Percentiles rank a stretch among this genome's conserved stretches.
Conservation (phyloP, 2,797 vertebrate genomes). For the Spondyliosoma cantharus region DNA sequence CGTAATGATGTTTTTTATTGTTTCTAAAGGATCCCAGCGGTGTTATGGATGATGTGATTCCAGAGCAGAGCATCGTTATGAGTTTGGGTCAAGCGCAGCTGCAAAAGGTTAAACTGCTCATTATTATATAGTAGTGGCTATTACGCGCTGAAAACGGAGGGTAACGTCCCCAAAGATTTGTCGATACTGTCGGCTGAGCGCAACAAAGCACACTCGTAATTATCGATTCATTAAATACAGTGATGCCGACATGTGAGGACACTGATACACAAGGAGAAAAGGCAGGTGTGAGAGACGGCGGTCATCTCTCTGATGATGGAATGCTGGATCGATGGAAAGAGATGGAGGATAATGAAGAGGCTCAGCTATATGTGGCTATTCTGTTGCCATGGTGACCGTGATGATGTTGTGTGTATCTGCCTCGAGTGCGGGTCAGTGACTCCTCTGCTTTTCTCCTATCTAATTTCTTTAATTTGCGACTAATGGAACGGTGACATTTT, state of each 20-base stretch:
- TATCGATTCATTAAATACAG: neutral
- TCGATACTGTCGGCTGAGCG: neutral
- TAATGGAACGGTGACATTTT: neutral
- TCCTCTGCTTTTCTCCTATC: neutral
- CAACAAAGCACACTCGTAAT: neutral
- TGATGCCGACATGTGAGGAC: neutral
- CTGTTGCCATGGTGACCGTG: slow-evolving; percentile 65
- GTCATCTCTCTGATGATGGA: slow-evolving; percentile 14
- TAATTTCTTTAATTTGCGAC: neutral
- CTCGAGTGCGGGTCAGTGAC: slow-evolving; percentile 29
- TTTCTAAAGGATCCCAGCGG: slow-evolving; percentile 11
- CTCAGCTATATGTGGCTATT: slow-evolving; percentile 23
- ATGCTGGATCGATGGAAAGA: slow-evolving; percentile 43
- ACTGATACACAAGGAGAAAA: neutral
- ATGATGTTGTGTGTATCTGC: slow-evolving; percentile 42
- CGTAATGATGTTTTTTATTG: slow-evolving; percentile 3
- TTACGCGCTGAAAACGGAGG: slow-evolving; percentile 40
- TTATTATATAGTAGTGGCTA: slow-evolving; percentile 50
- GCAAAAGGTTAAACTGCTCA: slow-evolving; percentile 50
- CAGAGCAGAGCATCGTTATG: neutral
- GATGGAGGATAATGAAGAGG: slow-evolving; percentile 35
- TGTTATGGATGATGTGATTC: neutral
- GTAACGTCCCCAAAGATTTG: neutral
- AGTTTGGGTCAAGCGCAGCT: slow-evolving; percentile 26
- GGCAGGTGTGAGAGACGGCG: neutral